A percentile compares a stretch with the other conserved stretches of the same genome.
Conservation (phyloP, 1,140 invertebrate species). For the Macrotrachela quadricornifera region DNA sequence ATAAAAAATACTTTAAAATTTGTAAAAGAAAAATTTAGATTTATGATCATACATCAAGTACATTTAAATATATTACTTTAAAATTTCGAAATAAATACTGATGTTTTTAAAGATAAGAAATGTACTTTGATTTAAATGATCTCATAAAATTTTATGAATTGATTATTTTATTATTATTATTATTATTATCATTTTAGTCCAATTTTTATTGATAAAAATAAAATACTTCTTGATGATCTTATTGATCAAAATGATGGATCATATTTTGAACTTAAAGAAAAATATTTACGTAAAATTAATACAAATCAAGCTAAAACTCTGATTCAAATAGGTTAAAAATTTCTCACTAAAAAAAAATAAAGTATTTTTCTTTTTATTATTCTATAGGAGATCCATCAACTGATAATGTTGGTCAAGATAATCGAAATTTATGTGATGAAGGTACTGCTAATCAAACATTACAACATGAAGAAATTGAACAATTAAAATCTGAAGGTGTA, state of each 20-base stretch:
- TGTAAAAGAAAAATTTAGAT: no score
- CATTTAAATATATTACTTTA: no score
- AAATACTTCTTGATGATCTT: conserved; percentile 44
- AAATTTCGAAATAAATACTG: no score
- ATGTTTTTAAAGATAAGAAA: no score
- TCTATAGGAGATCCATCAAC: conserved; percentile 3
- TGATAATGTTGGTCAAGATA: conserved; percentile 42
- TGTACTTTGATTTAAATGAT: no score
- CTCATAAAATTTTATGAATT: no score
- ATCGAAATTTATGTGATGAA: conserved; percentile 58
- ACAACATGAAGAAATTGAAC: conserved; percentile 54
- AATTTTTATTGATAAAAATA: conserved; percentile 22
- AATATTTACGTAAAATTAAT: conserved; percentile 27
- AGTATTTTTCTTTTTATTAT: neutral
- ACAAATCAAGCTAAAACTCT: conserved; percentile 28
- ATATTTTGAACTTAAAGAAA: conserved; percentile 45
- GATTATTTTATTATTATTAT: no score
- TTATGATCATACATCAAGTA: no score
- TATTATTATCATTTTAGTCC: conserved; percentile 12
- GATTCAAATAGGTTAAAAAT: neutral
- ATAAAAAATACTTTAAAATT: no score
- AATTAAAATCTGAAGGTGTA: conserved; percentile 38
- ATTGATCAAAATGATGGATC: conserved; percentile 51
- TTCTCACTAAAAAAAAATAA: neutral
- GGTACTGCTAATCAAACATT: conserved; percentile 56